Conservation (phyloP, 2,797 vertebrate species). For the Sibirionetta formosa region DNA sequence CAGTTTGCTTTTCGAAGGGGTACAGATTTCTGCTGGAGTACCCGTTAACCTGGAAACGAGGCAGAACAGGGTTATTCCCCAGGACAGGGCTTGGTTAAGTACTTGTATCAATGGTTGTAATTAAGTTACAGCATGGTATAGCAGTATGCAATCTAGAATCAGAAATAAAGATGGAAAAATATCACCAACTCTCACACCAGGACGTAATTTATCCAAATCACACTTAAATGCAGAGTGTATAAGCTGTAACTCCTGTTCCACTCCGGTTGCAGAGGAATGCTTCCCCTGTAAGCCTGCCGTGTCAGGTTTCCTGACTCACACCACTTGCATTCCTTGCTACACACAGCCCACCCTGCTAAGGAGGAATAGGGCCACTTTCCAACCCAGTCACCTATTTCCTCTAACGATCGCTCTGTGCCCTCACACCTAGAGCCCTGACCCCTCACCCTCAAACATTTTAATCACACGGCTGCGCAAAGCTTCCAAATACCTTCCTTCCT, state of each 20-base stretch:
- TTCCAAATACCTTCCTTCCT: background rate
- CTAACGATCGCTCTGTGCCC: background rate
- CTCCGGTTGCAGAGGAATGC: constrained; percentile 1
- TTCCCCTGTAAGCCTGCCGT: background rate
- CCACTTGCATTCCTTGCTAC: background rate
- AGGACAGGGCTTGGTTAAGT: background rate
- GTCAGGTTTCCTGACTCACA: constrained; percentile 33
- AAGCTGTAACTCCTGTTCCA: background rate
- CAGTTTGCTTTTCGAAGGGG: background rate
- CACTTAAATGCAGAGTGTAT: background rate
- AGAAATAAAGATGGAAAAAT: background rate
- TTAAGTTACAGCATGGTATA: background rate
- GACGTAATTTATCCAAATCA: background rate
- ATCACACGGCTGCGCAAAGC: background rate
- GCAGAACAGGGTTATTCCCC: background rate
- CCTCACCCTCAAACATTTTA: background rate
- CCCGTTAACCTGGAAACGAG: background rate
- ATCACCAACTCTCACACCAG: rapidly evolving
- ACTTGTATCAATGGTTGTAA: background rate
- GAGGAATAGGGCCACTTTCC: background rate
- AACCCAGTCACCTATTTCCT: background rate
- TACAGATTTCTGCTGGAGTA: background rate
- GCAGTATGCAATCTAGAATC: background rate
- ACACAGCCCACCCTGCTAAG: background rate
- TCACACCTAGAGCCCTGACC: background rate